Evolutionary conservation across 1,140 invertebrate genomes (phyloP), one percentile per base, ranked within the genome.

Genomic region (Pinna nobilis): DNA sequence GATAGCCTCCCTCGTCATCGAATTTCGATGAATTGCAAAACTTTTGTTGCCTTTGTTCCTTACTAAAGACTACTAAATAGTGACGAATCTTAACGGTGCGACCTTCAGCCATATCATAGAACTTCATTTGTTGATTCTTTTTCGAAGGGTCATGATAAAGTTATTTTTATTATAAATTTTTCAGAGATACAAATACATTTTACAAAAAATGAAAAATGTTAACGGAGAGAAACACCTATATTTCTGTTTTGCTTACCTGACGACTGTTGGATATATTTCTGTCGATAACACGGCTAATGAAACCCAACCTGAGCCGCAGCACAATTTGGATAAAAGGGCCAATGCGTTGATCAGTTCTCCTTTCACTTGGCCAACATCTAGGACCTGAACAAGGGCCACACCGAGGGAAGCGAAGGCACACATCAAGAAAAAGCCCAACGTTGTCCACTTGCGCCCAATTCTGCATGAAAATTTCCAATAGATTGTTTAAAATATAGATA

Each of bases 251-350:
- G 7, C 41, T 64, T 67, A 74, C 71, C 71, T 67, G 6, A 74
- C 65, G 13, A 68, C 71, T n/a, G 71, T 74, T 9, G 71, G 71
- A 33, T 60, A 74, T 20, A 59, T 35, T 44, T 74, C 71, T 18
- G 55, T 68, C n/a, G 71, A 67, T 3, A 67, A 53, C 15, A 60
- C 35, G 55, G 68, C 61, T 1, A 74, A 39, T n/a, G 71, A 33
- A 9, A 28, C 50, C 71, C 71, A 74, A 2, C 35, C 55, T 15
- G 71, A 63, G 33, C 64, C 55, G 28, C 67, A 39, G 15, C 53
- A 41, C 23, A 74, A 9, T 23, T 74, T 74, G 3, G 64, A 53
- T 5, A 57, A 55, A 6, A 74, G 33, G 9, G 71, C 71, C 25
- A 74, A 74, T 30, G 44, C 64, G 28, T 68, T 74, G 18, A 74